Conservation (phyloP, 1,140 invertebrate species). For the Bicyclus anynana region DNA sequence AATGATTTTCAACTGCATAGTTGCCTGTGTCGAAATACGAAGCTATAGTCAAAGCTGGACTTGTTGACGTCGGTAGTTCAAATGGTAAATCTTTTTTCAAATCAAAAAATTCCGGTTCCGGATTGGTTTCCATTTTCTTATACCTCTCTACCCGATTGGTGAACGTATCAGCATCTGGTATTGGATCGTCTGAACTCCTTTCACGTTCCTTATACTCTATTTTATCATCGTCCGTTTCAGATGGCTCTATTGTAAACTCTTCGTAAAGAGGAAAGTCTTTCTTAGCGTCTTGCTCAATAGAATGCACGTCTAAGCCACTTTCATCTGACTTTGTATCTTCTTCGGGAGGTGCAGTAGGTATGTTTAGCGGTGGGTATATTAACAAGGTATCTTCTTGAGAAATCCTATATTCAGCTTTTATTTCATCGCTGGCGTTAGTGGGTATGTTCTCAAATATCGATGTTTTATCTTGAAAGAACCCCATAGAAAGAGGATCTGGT, state of each 20-base stretch:
- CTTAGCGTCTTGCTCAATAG: constrained; percentile 66
- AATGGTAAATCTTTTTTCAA: constrained; percentile 22
- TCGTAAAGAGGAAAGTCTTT: constrained; percentile 62
- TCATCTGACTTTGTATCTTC: constrained; percentile 59
- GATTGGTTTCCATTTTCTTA: constrained; percentile 48
- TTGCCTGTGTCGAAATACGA: constrained; percentile 72
- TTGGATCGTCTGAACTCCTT: constrained; percentile 39
- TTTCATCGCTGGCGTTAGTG: constrained; percentile 56
- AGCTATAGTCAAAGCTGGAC: constrained; percentile 45
- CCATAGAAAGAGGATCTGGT: constrained; percentile 9
- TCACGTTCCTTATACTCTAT: constrained; percentile 46
- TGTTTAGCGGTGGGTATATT: constrained; percentile 39
- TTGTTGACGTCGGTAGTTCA: constrained; percentile 29
- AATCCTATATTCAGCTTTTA: constrained; percentile 53
- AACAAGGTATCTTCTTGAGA: constrained; percentile 39
- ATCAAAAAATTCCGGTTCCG: constrained; percentile 21
- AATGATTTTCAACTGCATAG: constrained; percentile 63
- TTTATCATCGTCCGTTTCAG: constrained; percentile 60
- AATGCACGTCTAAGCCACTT: constrained; percentile 56
- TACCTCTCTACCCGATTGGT: constrained; percentile 60
- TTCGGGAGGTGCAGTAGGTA: constrained; percentile 53
- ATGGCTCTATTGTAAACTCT: constrained; percentile 60
- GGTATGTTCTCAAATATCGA: constrained; percentile 51
- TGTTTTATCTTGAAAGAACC: constrained; percentile 33
- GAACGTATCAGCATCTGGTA: constrained; percentile 46